A percentile compares a stretch with the other conserved stretches of the same genome.
phyloP scores from a whole-genome alignment of 2,113 vertebrate species.

The Polyodon spathula region DNA sequence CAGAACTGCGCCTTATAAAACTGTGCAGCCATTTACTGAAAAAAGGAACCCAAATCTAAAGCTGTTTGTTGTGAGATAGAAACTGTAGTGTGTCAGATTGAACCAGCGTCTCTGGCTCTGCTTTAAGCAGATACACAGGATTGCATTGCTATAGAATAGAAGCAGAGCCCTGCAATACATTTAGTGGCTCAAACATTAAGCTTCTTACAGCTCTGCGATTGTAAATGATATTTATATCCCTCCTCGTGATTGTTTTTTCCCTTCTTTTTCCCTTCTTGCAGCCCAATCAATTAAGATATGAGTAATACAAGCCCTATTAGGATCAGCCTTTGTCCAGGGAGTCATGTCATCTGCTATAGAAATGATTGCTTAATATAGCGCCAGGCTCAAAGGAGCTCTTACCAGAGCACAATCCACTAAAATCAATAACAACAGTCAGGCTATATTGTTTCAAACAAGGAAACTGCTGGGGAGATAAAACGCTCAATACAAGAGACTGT shows the following conservation, averaged over 20 bases:
- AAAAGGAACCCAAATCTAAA: too few species aligned
- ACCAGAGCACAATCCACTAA: slow-evolving; percentile 56
- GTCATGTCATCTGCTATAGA: slow-evolving; percentile 75
- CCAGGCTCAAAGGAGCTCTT: slow-evolving; percentile 65
- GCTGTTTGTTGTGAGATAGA: too few species aligned
- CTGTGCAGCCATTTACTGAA: too few species aligned
- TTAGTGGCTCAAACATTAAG: slow-evolving; percentile 39
- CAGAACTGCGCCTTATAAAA: too few species aligned
- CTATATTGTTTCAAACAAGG: slow-evolving; percentile 58
- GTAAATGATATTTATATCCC: slow-evolving; percentile 40
- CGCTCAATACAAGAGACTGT: slow-evolving; percentile 45
- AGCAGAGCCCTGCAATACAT: too few species aligned
- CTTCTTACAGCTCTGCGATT: slow-evolving; percentile 31
- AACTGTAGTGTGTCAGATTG: too few species aligned
- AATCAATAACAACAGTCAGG: slow-evolving; percentile 74
- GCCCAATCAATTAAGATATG: slow-evolving; percentile 78
- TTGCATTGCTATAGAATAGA: too few species aligned
- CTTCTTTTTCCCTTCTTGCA: slow-evolving; percentile 54
- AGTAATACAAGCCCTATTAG: slow-evolving; percentile 78
- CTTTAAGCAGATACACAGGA: too few species aligned
- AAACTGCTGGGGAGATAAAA: slow-evolving; percentile 53
- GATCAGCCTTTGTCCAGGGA: slow-evolving; percentile 64
- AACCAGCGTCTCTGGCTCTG: too few species aligned
- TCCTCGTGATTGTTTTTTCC: slow-evolving; percentile 33
- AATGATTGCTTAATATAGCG: slow-evolving; percentile 83